Base-by-base conservation (phyloP, 2,113 vertebrate species). In the Carassius carassius region DNA sequence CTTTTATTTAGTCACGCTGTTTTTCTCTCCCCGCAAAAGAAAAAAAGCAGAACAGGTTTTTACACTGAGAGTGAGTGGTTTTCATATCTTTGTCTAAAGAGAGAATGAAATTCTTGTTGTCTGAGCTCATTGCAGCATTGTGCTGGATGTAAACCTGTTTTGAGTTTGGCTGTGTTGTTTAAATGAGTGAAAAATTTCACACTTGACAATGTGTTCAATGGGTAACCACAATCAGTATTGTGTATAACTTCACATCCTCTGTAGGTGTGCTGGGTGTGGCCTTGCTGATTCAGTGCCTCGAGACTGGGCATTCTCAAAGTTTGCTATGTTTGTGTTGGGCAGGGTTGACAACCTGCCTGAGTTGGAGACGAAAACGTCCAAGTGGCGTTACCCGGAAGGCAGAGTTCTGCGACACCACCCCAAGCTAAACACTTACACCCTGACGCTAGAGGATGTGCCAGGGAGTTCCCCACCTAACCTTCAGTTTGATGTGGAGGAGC, bases 391-490 rank as follows among this genome's bases (percentile, higher is more conserved):
- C 82, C 93, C 90, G 0, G 96, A 90, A 51, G 94, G 95, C 87
- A 93, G 92, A 89, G 93, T 90, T 0, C 93, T 97, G 83, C 94
- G 90, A 86, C 93, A 96, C 81, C 96, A 98, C 85, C 92, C 92
- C 0, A 90, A 90, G 23, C 86, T 96, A 0, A 90, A 93, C 44
- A 90, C 97, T 87, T 98, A 95, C 86, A 95, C 93, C 8, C 90
- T 98, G 84, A 96, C 94, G 0, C 90, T 90, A 3, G 90, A 89
- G 83, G 73, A 82, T 65, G 81, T 21, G 72, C 79, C 87, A 13
- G 90, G 91, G 49, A 69, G 17, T 1, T 1, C 62, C 0, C 75
- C 86, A 35, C 62, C 82, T n/a, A 91, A 47, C 89, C 86, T 94
- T 91, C 92, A 90, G 44, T 87, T 86, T 3, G 92, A 94, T 72